Evolutionary conservation across 2,888 invertebrate genomes (phyloP).

Genomic region (Arrhopalites spinosus): DNA sequence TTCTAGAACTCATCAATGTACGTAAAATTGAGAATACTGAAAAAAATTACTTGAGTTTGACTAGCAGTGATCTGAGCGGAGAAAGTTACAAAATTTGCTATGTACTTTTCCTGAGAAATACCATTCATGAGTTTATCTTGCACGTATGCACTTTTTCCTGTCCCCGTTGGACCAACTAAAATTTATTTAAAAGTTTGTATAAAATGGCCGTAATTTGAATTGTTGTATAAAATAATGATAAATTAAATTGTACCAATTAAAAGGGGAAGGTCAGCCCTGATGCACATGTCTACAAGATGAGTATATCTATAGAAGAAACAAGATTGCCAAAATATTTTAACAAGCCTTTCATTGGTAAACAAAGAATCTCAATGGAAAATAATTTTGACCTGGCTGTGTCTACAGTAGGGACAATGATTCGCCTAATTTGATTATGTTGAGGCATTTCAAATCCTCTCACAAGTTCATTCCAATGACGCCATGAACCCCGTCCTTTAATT

Average conservation of each 20-base stretch:
- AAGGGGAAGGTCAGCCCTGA: constrained; percentile 71
- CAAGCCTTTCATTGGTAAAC: not conserved
- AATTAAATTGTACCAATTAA: constrained; percentile 66
- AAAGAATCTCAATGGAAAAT: not conserved
- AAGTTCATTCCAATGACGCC: constrained; percentile 85
- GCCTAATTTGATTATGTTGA: constrained; percentile 61
- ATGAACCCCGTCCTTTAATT: constrained; percentile 80
- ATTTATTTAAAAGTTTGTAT: not conserved
- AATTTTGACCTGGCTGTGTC: constrained; percentile 74
- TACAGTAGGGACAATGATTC: constrained; percentile 80
- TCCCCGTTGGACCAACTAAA: constrained; percentile 77
- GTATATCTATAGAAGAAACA: constrained; percentile 67
- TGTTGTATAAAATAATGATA: constrained; percentile 55
- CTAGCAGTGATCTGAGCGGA: constrained; percentile 81
- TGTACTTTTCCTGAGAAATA: constrained; percentile 70
- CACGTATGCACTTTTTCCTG: constrained; percentile 82
- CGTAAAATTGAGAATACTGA: not conserved
- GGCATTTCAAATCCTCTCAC: constrained; percentile 68
- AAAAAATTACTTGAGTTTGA: constrained; percentile 69
- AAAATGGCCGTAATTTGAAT: not conserved
- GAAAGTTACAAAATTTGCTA: constrained; percentile 80
- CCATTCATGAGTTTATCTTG: constrained; percentile 73
- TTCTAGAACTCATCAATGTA: not conserved
- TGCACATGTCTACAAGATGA: constrained; percentile 73
- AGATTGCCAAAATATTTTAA: not conserved